These are phyloP conservation scores for Formica selysi DNA, from an alignment of 1,140 invertebrate genomes.

Conservation along the genomic window DNA sequence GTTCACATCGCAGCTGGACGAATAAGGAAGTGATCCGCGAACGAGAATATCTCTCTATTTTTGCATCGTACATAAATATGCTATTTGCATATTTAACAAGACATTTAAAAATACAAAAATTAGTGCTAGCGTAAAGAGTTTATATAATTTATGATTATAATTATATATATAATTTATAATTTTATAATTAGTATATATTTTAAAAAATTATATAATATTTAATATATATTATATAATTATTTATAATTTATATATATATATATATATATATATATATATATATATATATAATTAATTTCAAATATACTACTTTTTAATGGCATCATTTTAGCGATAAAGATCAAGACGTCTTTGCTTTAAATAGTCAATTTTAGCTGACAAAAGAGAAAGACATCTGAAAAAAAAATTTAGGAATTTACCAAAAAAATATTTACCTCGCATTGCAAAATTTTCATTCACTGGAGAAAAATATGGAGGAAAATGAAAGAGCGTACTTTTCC, in stretches of 20 bases:
- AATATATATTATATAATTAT: background rate
- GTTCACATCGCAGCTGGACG: slow-evolving; percentile 27
- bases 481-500: slow-evolving; percentile 20
- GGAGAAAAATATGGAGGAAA: slow-evolving; percentile 4
- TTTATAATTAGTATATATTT: background rate
- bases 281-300: too few species aligned
- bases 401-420: too few species aligned
- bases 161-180: too few species aligned
- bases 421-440: too few species aligned
- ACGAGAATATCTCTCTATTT: background rate
- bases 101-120: background rate
- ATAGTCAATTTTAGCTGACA: too few species aligned
- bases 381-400: too few species aligned
- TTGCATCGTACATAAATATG: background rate
- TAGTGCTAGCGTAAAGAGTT: background rate
- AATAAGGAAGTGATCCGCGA: slow-evolving; percentile 55
- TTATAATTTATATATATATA: too few species aligned
- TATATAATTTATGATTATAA: background rate
- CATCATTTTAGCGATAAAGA: background rate
- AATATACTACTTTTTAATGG: too few species aligned
- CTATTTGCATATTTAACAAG: slow-evolving; percentile 1
- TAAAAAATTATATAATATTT: background rate
- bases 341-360: too few species aligned
- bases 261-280: too few species aligned
- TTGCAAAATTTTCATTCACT: slow-evolving; percentile 41